These are phyloP conservation scores for Hiodon tergisus DNA, from an alignment of 2,113 vertebrate species.

Conservation along the genomic window DNA sequence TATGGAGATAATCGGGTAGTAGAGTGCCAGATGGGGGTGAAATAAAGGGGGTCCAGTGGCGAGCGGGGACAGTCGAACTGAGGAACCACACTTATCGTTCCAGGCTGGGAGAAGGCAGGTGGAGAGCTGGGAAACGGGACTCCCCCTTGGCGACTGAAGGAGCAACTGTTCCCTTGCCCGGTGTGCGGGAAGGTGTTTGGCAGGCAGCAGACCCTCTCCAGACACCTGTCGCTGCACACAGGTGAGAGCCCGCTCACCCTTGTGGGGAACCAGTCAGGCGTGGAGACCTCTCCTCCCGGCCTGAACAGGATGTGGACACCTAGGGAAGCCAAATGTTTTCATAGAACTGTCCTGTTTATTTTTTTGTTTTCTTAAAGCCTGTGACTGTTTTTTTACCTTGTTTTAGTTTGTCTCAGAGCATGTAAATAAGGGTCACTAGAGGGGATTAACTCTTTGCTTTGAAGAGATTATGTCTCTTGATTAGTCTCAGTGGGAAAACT, in stretches of 20 bases:
- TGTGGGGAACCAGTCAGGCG: no score
- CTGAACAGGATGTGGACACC: no score
- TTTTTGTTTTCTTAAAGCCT: neutral
- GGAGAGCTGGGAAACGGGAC: slow-evolving; percentile 82
- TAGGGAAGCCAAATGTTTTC: no score
- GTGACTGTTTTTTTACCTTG: neutral
- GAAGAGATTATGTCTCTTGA: slow-evolving; percentile 63
- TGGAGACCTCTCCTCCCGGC: no score
- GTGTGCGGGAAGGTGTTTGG: slow-evolving; percentile 97
- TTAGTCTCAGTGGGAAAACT: slow-evolving; percentile 64
- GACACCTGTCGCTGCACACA: slow-evolving; percentile 94
- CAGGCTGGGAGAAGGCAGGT: slow-evolving; percentile 80
- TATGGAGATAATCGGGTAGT: no score
- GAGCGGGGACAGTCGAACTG: neutral
- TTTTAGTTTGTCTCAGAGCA: slow-evolving; percentile 20
- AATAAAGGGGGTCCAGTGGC: neutral
- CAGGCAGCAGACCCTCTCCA: slow-evolving; percentile 90
- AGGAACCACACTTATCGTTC: slow-evolving; percentile 5
- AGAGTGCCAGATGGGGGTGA: neutral
- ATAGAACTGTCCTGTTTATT: no score
- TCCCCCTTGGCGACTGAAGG: slow-evolving; percentile 82
- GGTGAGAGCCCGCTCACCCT: slow-evolving; percentile 58
- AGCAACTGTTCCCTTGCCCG: slow-evolving; percentile 91
- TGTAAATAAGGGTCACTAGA: slow-evolving; percentile 58
- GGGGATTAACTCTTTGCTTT: slow-evolving; percentile 61